Conservation (phyloP, 2,888 invertebrate genomes). For the Lapara coniferarum region DNA sequence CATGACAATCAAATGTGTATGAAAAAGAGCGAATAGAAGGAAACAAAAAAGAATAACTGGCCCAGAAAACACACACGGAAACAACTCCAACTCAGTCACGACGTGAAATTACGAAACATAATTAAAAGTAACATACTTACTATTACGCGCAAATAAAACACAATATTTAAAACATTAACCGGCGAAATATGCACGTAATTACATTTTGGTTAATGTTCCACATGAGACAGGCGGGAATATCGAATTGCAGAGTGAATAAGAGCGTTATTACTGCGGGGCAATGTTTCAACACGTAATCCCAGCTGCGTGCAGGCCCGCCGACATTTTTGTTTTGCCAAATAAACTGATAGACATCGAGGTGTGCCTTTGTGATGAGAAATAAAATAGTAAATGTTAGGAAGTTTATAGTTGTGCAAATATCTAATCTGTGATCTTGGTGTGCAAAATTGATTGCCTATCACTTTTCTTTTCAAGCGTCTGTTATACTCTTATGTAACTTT, state of each 20-base stretch:
- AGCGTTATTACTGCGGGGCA: slow-evolving; percentile 38
- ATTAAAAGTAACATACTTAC: slow-evolving; percentile 6
- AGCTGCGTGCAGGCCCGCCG: slow-evolving; percentile 38
- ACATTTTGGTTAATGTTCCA: slow-evolving; percentile 29
- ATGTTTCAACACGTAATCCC: slow-evolving; percentile 52
- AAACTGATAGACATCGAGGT: slow-evolving; percentile 35
- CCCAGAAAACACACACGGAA: not conserved
- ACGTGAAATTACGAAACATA: not conserved
- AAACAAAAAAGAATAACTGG: not conserved
- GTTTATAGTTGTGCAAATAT: not conserved
- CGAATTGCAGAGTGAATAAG: slow-evolving; percentile 38
- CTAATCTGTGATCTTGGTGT: not conserved
- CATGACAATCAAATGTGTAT: not conserved
- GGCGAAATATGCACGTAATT: slow-evolving; percentile 18
- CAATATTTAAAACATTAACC: slow-evolving; percentile 15
- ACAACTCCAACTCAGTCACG: not conserved
- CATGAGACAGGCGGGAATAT: slow-evolving; percentile 29
- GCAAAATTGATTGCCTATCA: not conserved
- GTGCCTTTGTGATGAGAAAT: not conserved
- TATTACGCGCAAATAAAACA: not conserved
- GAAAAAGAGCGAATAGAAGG: not conserved
- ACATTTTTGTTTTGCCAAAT: slow-evolving; percentile 43
- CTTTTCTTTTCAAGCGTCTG: not conserved
- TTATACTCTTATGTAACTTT: no score
- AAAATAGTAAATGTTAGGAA: no score